Evolutionary conservation across 1,140 invertebrate genomes (phyloP).

Genomic region (Drosophila grimshawi): DNA sequence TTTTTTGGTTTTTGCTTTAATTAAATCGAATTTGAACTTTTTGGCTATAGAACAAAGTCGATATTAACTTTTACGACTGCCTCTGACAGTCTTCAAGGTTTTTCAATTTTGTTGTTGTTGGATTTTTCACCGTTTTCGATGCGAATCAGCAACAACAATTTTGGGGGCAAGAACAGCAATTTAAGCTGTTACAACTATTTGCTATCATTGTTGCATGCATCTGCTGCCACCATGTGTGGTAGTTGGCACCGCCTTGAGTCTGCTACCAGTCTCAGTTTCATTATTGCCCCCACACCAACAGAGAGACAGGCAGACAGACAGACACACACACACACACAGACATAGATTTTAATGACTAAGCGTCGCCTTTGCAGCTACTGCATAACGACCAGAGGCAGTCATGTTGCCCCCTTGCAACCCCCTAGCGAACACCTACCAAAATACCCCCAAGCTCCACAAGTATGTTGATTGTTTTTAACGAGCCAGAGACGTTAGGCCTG

Average conservation of each 20-base stretch:
- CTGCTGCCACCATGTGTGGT: neutral
- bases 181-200: conserved; percentile 12
- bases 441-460: neutral
- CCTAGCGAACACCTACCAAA: neutral
- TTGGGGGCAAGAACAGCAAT: conserved; percentile 2
- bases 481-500: conserved; percentile 36
- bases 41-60: too few relatives aligned
- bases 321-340: neutral
- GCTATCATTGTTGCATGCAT: conserved; percentile 40
- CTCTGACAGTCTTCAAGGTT: too few relatives aligned
- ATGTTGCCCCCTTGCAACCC: neutral
- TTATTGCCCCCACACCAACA: neutral
- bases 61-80: too few relatives aligned
- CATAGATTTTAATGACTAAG: conserved; percentile 53
- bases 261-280: neutral
- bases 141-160: neutral
- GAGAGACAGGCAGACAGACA: neutral
- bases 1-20: too few relatives aligned
- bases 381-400: conserved; percentile 45
- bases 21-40: too few relatives aligned
- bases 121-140: too few relatives aligned
- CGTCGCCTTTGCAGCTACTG: conserved; percentile 55
- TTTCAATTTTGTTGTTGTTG: too few relatives aligned
- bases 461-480: conserved; percentile 54
- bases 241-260: neutral